Percentiles rank a stretch among this genome's conserved stretches.
Conservation (phyloP, 2,113 vertebrate genomes). For the Campylomormyrus tamandua region DNA sequence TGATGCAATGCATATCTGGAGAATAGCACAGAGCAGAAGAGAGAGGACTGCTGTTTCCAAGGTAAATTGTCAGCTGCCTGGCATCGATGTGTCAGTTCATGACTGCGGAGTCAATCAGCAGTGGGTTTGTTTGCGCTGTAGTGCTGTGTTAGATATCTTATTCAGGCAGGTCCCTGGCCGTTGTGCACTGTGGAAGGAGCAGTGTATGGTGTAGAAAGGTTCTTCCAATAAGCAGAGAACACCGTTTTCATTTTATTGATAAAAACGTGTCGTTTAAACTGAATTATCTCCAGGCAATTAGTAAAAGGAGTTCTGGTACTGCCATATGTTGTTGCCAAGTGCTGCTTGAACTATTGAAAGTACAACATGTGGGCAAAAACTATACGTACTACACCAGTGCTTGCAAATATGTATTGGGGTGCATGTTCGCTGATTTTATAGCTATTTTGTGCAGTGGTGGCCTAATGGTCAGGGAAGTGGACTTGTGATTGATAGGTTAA, state of each 20-base stretch:
- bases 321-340: background rate
- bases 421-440: background rate
- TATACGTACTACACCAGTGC: background rate
- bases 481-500: background rate
- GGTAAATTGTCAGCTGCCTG: slow-evolving; percentile 6
- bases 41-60: background rate
- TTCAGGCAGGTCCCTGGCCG: background rate
- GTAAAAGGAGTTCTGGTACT: background rate
- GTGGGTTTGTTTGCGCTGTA: background rate
- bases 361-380: background rate
- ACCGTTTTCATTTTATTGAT: background rate
- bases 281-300: background rate
- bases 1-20: background rate
- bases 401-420: background rate
- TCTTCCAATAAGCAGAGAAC: background rate
- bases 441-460: background rate
- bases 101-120: background rate
- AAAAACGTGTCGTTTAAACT: background rate
- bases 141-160: background rate
- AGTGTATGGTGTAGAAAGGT: too few relatives aligned
- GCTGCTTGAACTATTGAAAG: background rate
- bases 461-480: background rate
- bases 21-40: background rate
- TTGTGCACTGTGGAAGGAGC: background rate
- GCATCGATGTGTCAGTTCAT: background rate